Evolutionary conservation across 2,888 invertebrate genomes (phyloP).

Genomic region (Rhyacophila evoluta): DNA sequence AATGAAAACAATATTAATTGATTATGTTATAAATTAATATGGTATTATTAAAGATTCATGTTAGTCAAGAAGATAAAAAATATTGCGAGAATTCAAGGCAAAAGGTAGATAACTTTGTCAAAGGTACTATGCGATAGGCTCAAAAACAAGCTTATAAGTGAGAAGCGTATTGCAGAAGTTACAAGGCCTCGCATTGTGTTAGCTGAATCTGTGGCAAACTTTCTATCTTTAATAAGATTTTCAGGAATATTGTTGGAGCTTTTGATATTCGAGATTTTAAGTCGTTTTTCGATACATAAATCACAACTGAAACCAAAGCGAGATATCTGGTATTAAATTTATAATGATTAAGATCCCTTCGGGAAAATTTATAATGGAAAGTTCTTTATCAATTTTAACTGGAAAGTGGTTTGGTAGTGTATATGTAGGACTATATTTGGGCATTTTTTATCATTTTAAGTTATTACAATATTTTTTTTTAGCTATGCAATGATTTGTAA

Average conservation of each 20-base stretch:
- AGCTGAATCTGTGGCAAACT: constrained; percentile 8
- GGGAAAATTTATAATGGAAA: too few species aligned
- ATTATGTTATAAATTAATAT: too few species aligned
- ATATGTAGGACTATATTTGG: too few species aligned
- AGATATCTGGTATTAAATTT: background rate
- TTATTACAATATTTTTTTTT: too few species aligned
- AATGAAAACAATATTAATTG: too few species aligned
- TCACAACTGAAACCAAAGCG: background rate
- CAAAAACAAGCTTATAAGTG: constrained; percentile 22
- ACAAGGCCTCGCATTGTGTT: constrained; percentile 16
- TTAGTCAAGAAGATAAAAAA: background rate
- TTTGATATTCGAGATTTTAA: constrained; percentile 6
- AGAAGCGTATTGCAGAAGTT: constrained; percentile 19
- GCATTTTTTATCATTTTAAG: too few species aligned
- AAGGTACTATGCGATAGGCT: background rate
- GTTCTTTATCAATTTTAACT: too few species aligned
- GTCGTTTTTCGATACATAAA: constrained; percentile 24
- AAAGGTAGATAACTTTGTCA: constrained; percentile 3
- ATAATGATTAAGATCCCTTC: background rate
- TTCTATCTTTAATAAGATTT: constrained; percentile 18
- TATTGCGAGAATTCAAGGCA: background rate
- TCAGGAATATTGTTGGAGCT: background rate
- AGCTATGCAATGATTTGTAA: too few species aligned
- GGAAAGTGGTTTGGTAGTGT: too few species aligned
- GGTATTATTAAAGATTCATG: too few species aligned